Evolutionary conservation across 2,797 vertebrate species (phyloP), one percentile per base, ranked within the genome.

Genomic region (Phrynocephalus guinanensis): DNA sequence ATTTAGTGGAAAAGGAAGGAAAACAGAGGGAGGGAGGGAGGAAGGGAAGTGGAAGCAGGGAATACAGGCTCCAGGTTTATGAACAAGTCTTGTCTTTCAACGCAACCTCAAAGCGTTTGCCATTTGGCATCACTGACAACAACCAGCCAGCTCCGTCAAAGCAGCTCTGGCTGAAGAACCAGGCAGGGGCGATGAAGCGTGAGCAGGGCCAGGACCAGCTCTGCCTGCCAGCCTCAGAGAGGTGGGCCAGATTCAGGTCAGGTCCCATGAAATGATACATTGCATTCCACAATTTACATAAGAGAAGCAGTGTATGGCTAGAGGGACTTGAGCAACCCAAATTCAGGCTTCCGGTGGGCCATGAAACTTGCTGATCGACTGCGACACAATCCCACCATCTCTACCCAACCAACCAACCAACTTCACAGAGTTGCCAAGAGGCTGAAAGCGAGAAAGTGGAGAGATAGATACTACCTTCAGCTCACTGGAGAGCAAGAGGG

Each of bases 81-180:
- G 13, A 7, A 56, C 26, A n/a, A 33, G 63, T 70, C 66, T 66
- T 66, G 5, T 79, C 67, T 60, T 71, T 26, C 48, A 80, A 24
- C 2, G 10, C 68, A 52, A 50, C n/a, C 56, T 84, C n/a, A 72
- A 79, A 79, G 67, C 60, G 76, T 44, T 56, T 60, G 15, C 60
- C n/a, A 33, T 75, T 60, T 44, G 44, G 83, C 77, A 81, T 56
- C 30, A 50, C 16, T 60, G 56, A 73, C 2, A 11, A 68, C 79
- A 88, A 76, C 79, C 30, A 76, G 66, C 60, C 75, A 85, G 60
- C 48, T 50, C 68, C 28, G 87, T 44, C 48, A 63, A 83, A 44
- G 48, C 73, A 68, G 71, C 67, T 68, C 44, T 85, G 78, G 78
- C 44, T 4, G 44, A 68, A 22, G 52, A 68, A 77, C 28, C 75